phyloP scores from a whole-genome alignment of 2,888 invertebrate species.

The Acanthosepion pharaonis region DNA sequence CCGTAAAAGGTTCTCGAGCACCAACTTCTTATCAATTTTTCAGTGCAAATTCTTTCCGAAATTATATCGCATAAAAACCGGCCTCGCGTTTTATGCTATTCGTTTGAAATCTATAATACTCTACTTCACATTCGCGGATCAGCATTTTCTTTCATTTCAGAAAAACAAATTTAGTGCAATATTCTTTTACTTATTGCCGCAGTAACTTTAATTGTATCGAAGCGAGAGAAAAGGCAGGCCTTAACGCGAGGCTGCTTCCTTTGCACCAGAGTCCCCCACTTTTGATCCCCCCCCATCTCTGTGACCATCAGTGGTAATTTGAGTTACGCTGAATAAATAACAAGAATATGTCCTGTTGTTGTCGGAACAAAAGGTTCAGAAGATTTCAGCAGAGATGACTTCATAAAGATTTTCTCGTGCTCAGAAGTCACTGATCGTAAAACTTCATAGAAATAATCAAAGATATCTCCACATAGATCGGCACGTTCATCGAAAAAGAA shows the following conservation, averaged over 20 bases:
- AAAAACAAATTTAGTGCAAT: too few relatives aligned
- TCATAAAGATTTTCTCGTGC: background rate
- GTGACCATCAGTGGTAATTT: background rate
- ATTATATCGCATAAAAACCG: too few relatives aligned
- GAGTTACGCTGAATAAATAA: background rate
- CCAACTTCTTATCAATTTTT: too few relatives aligned
- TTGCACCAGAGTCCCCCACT: background rate
- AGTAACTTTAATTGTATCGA: background rate
- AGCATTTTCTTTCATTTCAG: too few relatives aligned
- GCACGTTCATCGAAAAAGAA: background rate
- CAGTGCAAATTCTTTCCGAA: too few relatives aligned
- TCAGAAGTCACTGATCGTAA: background rate
- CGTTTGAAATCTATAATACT: too few relatives aligned
- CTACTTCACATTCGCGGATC: too few relatives aligned
- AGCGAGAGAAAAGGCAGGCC: too few relatives aligned
- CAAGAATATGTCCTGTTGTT: too few relatives aligned
- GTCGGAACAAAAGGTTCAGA: background rate
- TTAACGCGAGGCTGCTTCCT: background rate
- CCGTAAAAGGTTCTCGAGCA: too few relatives aligned
- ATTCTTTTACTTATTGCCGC: background rate
- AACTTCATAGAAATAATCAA: background rate
- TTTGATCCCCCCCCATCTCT: background rate
- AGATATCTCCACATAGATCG: background rate
- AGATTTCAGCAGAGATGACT: background rate
- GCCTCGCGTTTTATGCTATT: too few relatives aligned